A percentile compares a stretch with the other conserved stretches of the same genome.
These are phyloP conservation scores for Sciurus niger DNA, from an alignment of 2,113 vertebrate genomes.

Conservation along the genomic window DNA sequence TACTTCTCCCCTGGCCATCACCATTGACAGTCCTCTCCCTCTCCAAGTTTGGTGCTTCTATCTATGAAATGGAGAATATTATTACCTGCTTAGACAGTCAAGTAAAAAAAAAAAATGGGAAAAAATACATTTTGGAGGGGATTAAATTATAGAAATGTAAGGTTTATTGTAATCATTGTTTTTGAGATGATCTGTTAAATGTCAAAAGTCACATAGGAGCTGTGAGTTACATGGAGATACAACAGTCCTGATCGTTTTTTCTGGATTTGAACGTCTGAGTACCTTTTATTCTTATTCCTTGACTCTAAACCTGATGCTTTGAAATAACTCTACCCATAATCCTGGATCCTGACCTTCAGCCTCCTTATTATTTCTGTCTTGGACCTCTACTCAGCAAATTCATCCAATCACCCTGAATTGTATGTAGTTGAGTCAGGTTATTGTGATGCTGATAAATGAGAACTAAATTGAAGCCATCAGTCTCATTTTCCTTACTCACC, in stretches of 20 bases:
- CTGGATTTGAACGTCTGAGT: neutral
- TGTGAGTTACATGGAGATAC: neutral
- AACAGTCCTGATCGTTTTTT: neutral
- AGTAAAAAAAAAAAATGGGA: neutral
- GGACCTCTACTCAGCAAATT: slow-evolving; percentile 78
- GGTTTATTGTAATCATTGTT: slow-evolving; percentile 1
- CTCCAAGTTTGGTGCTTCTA: slow-evolving; percentile 33
- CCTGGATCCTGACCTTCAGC: slow-evolving; percentile 76
- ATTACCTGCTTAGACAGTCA: neutral
- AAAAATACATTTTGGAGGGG: neutral
- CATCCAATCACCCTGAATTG: slow-evolving; percentile 89
- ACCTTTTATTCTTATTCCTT: slow-evolving; percentile 9
- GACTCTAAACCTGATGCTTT: slow-evolving; percentile 43
- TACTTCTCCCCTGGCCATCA: neutral
- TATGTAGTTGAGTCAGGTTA: slow-evolving; percentile 86
- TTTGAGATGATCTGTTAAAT: slow-evolving; percentile 31
- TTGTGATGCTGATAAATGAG: slow-evolving; percentile 90
- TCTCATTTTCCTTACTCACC: slow-evolving; percentile 88
- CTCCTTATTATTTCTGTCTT: slow-evolving; percentile 74
- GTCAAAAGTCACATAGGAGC: slow-evolving; percentile 12
- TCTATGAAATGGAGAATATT: slow-evolving; percentile 46
- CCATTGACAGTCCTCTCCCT: neutral
- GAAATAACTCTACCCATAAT: slow-evolving; percentile 70
- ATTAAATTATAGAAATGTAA: slow-evolving; percentile 9
- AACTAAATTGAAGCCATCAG: slow-evolving; percentile 89